Evolutionary conservation across 2,797 vertebrate species (phyloP).

Genomic region (Pteropus rufus): DNA sequence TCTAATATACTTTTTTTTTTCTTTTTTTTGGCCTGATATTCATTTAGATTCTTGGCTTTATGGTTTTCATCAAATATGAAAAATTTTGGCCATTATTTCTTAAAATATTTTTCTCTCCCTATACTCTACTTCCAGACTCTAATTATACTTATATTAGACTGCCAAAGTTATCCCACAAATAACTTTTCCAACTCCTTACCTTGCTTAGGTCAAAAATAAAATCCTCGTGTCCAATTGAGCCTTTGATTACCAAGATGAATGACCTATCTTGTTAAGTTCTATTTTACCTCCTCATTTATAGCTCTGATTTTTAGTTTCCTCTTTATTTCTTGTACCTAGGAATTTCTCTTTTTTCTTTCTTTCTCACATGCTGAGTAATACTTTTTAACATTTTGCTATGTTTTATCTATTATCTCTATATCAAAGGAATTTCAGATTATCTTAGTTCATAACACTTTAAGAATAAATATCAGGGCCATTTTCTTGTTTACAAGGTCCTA

Average conservation of each 20-base stretch:
- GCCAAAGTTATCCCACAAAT: background rate
- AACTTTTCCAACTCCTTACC: background rate
- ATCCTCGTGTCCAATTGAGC: background rate
- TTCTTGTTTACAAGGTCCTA: background rate
- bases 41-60: constrained; percentile 25
- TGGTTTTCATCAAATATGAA: constrained; percentile 16
- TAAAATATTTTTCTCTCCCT: background rate
- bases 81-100: background rate
- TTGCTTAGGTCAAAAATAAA: background rate
- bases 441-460: background rate
- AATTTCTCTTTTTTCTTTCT: background rate
- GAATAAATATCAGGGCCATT: background rate
- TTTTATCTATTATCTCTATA: background rate
- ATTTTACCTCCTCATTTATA: background rate
- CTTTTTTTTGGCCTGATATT: background rate
- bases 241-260: background rate
- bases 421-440: constrained; percentile 29
- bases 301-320: background rate
- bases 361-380: background rate
- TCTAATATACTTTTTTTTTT: too few relatives aligned
- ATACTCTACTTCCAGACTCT: background rate
- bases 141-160: background rate
- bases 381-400: background rate
- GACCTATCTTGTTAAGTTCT: background rate
- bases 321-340: background rate